Conservation (phyloP, 2,797 vertebrate species). For the Myotis vivesi region DNA sequence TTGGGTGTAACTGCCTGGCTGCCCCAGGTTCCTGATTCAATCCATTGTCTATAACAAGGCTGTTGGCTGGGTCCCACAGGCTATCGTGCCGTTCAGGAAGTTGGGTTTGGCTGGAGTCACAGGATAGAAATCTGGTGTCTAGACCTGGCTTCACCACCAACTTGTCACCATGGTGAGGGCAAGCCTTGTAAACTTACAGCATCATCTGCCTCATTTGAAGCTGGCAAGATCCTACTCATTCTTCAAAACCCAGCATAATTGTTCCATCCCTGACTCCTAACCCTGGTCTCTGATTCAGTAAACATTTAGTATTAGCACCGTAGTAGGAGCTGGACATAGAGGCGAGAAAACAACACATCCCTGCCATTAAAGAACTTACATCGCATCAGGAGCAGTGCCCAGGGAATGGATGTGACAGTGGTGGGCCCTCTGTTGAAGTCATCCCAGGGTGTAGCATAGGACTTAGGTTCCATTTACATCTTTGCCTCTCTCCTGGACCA, state of each 20-base stretch:
- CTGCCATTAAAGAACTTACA: not conserved
- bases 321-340: not conserved
- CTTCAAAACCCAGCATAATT: not conserved
- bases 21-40: not conserved
- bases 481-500: not conserved
- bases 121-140: not conserved
- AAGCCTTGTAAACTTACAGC: not conserved
- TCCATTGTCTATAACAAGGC: not conserved
- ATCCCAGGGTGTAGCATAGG: not conserved
- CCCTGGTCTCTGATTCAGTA: not conserved
- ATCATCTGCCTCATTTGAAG: not conserved
- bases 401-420: not conserved
- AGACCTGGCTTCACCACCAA: not conserved
- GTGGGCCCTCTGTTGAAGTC: not conserved
- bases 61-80: not conserved
- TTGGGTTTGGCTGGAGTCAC: not conserved
- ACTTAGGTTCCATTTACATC: not conserved
- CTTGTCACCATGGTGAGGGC: not conserved
- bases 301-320: not conserved
- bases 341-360: not conserved
- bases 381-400: not conserved
- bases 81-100: not conserved
- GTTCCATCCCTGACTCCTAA: not conserved
- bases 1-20: not conserved
- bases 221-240: not conserved